Conservation (phyloP, 2,113 vertebrate species). For the Mobula birostris region DNA sequence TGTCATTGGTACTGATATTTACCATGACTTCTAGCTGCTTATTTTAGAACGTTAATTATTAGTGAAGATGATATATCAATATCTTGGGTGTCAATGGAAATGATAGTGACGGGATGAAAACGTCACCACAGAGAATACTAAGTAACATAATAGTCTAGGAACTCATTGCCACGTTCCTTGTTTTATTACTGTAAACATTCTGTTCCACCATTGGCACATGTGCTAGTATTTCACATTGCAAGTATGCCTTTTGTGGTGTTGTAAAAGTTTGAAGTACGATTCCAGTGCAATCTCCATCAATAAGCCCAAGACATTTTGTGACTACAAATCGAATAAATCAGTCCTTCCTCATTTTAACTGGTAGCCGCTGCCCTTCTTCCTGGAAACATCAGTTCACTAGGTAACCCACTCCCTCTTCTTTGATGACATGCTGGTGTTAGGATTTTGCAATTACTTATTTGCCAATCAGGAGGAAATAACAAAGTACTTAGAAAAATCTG, state of each 20-base stretch:
- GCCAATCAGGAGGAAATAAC: background rate
- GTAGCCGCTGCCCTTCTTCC: background rate
- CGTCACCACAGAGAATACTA: background rate
- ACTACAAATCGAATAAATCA: background rate
- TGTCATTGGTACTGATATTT: too few relatives aligned
- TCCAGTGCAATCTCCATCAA: background rate
- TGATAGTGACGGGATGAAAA: background rate
- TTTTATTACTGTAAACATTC: background rate
- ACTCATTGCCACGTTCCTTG: background rate
- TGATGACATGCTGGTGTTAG: background rate
- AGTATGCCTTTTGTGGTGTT: background rate
- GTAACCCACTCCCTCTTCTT: background rate
- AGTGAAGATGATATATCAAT: background rate
- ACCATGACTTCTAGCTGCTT: too few relatives aligned
- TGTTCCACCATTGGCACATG: too few relatives aligned
- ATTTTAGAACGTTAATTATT: background rate
- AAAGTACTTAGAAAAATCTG: background rate
- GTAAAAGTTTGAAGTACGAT: background rate
- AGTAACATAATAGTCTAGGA: background rate
- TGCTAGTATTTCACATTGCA: background rate
- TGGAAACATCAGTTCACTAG: background rate
- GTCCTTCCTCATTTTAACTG: background rate
- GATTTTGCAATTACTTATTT: background rate
- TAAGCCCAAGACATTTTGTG: background rate
- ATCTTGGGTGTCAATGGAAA: background rate